These are phyloP conservation scores for Tenebrosternarchus preto DNA, from an alignment of 2,113 vertebrate species.

Conservation along the genomic window DNA sequence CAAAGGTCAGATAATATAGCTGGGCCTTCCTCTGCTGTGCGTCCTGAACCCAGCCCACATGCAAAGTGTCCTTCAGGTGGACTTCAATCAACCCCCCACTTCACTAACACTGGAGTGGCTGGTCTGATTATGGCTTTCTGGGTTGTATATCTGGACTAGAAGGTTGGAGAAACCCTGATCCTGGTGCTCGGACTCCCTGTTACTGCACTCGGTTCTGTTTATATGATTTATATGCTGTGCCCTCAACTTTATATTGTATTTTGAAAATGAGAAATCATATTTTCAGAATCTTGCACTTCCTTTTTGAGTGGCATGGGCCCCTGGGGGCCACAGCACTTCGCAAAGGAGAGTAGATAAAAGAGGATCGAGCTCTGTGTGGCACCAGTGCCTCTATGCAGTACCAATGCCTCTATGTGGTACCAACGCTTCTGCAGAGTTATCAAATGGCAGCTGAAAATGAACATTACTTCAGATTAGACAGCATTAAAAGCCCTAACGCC, in stretches of 20 bases:
- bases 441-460: too few relatives aligned
- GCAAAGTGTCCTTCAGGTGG: constrained; percentile 44
- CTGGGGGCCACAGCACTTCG: too few relatives aligned
- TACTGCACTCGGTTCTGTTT: neutral
- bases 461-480: too few relatives aligned
- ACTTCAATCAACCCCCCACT: constrained; percentile 6
- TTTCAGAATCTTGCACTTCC: neutral
- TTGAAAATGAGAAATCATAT: neutral
- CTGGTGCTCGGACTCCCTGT: neutral
- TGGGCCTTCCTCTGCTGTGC: neutral
- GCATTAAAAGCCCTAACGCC: too few relatives aligned
- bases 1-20: constrained; percentile 46
- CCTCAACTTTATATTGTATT: neutral
- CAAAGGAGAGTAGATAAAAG: too few relatives aligned
- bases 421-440: too few relatives aligned
- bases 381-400: too few relatives aligned
- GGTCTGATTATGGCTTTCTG: constrained; percentile 25
- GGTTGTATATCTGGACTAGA: neutral
- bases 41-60: constrained; percentile 18
- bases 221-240: constrained; percentile 16
- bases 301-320: too few relatives aligned
- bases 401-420: too few relatives aligned
- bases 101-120: constrained; percentile 9
- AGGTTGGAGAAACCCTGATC: constrained; percentile 7
- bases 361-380: too few relatives aligned